Conservation (phyloP, 2,888 invertebrate species). For the Drosophila ochracea region DNA sequence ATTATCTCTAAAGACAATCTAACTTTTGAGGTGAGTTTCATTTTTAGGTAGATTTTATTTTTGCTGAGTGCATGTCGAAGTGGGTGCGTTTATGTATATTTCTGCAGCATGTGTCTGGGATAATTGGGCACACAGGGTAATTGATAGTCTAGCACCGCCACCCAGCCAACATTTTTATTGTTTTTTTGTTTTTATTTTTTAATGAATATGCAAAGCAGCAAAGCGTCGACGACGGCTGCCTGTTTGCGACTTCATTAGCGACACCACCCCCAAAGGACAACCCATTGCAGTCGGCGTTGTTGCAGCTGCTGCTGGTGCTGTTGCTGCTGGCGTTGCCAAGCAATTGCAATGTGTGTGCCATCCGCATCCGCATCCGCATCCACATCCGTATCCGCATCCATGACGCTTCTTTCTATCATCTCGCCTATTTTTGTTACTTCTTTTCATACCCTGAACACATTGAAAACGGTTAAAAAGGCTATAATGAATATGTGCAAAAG, state of each 20-base stretch:
- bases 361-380: constrained; percentile 16
- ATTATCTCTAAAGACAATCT: background rate
- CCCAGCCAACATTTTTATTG: background rate
- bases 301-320: constrained; percentile 10
- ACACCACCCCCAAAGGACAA: constrained; percentile 44
- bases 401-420: constrained; percentile 31
- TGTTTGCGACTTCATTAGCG: constrained; percentile 81
- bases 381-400: constrained; percentile 18
- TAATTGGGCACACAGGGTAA: constrained; percentile 1
- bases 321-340: constrained; percentile 68
- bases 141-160: background rate
- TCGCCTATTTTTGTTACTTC: constrained; percentile 8
- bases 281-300: constrained; percentile 36
- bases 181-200: constrained; percentile 28
- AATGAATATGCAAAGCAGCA: constrained; percentile 66
- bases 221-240: constrained; percentile 52
- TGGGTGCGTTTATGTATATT: background rate
- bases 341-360: constrained; percentile 60
- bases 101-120: background rate
- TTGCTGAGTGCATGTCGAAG: background rate
- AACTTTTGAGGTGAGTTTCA: background rate
- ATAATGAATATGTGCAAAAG: background rate
- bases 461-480: background rate
- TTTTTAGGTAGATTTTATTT: background rate
- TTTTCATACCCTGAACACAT: constrained; percentile 1